Conservation (phyloP, 2,888 invertebrate species). For the Graphium colonna region DNA sequence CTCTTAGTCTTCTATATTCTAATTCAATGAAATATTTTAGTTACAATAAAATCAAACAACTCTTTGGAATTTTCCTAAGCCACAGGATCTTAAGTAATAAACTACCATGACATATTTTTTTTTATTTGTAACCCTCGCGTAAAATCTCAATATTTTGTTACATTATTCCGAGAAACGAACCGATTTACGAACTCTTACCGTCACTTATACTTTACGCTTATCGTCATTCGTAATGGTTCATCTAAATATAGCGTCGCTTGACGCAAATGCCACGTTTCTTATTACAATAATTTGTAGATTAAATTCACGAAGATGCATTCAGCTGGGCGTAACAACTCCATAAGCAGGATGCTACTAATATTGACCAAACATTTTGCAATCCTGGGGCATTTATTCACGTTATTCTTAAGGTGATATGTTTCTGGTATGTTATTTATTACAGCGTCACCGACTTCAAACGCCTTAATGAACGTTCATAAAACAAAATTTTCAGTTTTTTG, state of each 20-base stretch:
- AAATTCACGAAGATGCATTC: conserved; percentile 10
- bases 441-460: too few species aligned
- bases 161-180: neutral
- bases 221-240: conserved; percentile 13
- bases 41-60: too few species aligned
- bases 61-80: neutral
- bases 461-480: too few species aligned
- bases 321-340: neutral
- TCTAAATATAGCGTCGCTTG: conserved; percentile 14
- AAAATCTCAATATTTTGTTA: neutral
- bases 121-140: neutral
- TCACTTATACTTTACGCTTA: neutral
- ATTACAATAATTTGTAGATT: conserved; percentile 16
- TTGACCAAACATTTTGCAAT: neutral
- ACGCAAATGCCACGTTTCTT: conserved; percentile 17
- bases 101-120: neutral
- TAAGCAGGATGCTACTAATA: neutral
- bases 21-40: too few species aligned
- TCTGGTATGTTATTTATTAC: too few species aligned
- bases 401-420: too few species aligned
- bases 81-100: neutral
- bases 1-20: too few species aligned
- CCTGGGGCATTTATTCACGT: too few species aligned
- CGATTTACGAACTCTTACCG: neutral
- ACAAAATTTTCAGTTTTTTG: too few species aligned